Base-by-base conservation (phyloP, 2,888 invertebrate genomes). In the Standfussiana lucernea region DNA sequence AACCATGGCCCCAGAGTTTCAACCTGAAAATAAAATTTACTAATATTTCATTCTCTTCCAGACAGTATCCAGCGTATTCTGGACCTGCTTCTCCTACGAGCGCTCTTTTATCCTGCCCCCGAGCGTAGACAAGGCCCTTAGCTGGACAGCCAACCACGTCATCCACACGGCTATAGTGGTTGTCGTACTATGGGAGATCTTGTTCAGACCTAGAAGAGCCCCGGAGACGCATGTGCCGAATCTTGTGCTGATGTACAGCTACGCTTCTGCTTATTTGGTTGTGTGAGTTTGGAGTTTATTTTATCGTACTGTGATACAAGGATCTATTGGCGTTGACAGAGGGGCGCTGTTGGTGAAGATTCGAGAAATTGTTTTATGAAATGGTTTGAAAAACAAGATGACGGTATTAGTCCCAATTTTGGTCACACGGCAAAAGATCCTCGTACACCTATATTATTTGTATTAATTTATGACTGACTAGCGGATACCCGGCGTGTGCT, bases 21-120 rank as follows among this genome's bases (percentile, higher is more conserved):
- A n/a, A n/a, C n/a, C n/a, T 45, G 45, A 10, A 50, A 24, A 50
- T 3, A 50, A 24, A 24, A 50, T 50, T 10, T 24, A 64, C n/a
- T 11, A 53, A 53, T 32, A 0, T 40, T 24, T 35, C 24, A 10
- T n/a, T 45, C 13, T 42, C 1, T 92, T 91, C 18, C 91, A 93
- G 93, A 64, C 88, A 6, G 86, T 92, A 0, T 74, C 79, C 21
- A 67, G 80, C 2, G 7, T 89, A 1, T 93, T 93, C 77, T 93
- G 93, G 93, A 76, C 89, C 0, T 18, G 91, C 7, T 92, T 85
- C 74, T 66, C 88, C 0, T 93, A 91, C 76, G 91, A 93, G 53
- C 77, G 88, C 1, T 78, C 84, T 15, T 82, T 93, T 10, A 86
- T 93, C 7, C 89, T 90, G 7, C 93, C 93, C 0, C 71, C 80